Evolutionary conservation across 2,797 vertebrate genomes (phyloP), one percentile per base, ranked within the genome.

Genomic region (Phaenicophaeus curvirostris): DNA sequence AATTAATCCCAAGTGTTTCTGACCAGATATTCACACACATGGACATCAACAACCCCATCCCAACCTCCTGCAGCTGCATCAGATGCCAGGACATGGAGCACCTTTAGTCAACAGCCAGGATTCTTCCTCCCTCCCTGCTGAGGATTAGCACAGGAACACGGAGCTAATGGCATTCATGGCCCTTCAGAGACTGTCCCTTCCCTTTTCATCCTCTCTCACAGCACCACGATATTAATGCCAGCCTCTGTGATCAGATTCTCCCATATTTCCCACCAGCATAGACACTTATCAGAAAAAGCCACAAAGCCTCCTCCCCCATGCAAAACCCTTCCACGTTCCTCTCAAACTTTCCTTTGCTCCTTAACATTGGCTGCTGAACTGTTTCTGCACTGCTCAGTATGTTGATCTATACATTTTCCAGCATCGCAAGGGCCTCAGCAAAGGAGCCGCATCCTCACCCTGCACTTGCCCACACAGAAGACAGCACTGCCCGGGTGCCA

Each of bases 281-380:
- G 55, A 53, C 37, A 3, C 54, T 20, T 19, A 4, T 16, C 16
- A 53, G 53, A n/a, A 44, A 15, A 31, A 46, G 54, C 2, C 3
- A 30, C 50, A 35, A n/a, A 63, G 2, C 31, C 50, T 41, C 14
- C 31, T 62, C 30, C 31, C 25, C 9, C n/a, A 19, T 44, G 44
- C 44, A 50, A 83, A n/a, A 1, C 21, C 8, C 13, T 39, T 74
- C 71, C 51, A 7, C 0, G 0, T 31, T 54, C 11, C 28, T 63
- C 76, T 61, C 80, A 11, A 5, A 7, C 8, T 46, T 39, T 3
- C 31, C 75, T 61, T 16, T 16, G 30, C 55, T 61, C 87, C 8
- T 1, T 9, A 25, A n/a, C 21, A n/a, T 61, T 24, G 41, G 19
- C 20, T 13, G 6, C 55, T 23, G 28, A 31, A 18, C 54, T 18